phyloP scores from a whole-genome alignment of 2,113 vertebrate genomes.

The Malaclemys terrapin region DNA sequence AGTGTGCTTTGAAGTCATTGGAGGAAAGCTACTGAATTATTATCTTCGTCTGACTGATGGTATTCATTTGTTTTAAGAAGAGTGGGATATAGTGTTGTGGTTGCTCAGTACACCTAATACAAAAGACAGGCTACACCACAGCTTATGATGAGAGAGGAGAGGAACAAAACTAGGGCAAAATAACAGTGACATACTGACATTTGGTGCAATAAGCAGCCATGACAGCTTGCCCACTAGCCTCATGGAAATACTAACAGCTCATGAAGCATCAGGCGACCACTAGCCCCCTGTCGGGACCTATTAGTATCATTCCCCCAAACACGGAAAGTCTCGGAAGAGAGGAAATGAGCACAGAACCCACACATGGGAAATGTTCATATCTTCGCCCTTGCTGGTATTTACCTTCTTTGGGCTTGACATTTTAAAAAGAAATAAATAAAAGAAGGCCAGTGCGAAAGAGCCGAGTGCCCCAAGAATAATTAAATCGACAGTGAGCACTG shows the following conservation, averaged over 20 bases:
- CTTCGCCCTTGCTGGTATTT: neutral
- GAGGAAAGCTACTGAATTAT: neutral
- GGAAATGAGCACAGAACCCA: neutral
- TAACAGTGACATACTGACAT: neutral
- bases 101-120: neutral
- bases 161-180: neutral
- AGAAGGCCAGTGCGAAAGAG: neutral
- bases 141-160: slow-evolving; percentile 26
- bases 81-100: neutral
- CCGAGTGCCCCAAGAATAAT: neutral
- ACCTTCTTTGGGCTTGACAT: neutral
- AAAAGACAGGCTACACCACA: neutral
- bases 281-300: neutral
- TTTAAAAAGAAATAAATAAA: neutral
- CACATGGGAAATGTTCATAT: fast-evolving
- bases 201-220: fast-evolving
- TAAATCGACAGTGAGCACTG: neutral
- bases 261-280: neutral
- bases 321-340: fast-evolving
- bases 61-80: neutral
- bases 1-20: fast-evolving
- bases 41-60: fast-evolving
- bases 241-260: neutral
- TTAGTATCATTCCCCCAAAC: neutral
- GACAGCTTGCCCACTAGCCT: fast-evolving